phyloP scores from a whole-genome alignment of 2,888 invertebrate genomes.

The Eupithecia subumbrata region DNA sequence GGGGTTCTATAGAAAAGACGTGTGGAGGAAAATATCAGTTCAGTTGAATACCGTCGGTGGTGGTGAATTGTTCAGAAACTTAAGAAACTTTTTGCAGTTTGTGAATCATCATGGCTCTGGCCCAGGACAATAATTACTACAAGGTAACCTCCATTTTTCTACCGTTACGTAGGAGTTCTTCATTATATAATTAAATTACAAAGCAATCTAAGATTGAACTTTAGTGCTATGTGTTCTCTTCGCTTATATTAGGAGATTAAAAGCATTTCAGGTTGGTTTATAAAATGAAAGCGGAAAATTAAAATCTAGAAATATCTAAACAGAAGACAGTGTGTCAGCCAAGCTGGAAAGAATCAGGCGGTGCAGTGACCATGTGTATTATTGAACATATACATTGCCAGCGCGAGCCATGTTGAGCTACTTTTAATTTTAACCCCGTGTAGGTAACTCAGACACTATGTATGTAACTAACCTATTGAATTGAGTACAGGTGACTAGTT shows the following conservation, averaged over 20 bases:
- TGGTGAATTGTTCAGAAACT: conserved; percentile 48
- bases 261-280: neutral
- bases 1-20: conserved; percentile 67
- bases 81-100: conserved; percentile 27
- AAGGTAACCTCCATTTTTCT: conserved; percentile 57
- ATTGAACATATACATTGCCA: neutral
- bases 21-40: conserved; percentile 52
- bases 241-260: neutral
- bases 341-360: neutral
- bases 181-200: conserved; percentile 26
- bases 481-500: too few relatives aligned
- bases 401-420: neutral
- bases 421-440: neutral
- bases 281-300: neutral
- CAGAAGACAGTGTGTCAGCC: neutral
- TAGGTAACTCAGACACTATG: neutral
- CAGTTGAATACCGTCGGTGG: conserved; percentile 60
- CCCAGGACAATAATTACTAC: conserved; percentile 58
- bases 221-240: neutral
- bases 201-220: neutral
- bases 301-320: neutral
- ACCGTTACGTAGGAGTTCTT: neutral
- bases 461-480: too few relatives aligned
- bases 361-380: neutral
- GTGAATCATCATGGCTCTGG: conserved; percentile 59